Base-by-base conservation (phyloP, 2,888 invertebrate genomes). In the Dioctria rufipes region DNA sequence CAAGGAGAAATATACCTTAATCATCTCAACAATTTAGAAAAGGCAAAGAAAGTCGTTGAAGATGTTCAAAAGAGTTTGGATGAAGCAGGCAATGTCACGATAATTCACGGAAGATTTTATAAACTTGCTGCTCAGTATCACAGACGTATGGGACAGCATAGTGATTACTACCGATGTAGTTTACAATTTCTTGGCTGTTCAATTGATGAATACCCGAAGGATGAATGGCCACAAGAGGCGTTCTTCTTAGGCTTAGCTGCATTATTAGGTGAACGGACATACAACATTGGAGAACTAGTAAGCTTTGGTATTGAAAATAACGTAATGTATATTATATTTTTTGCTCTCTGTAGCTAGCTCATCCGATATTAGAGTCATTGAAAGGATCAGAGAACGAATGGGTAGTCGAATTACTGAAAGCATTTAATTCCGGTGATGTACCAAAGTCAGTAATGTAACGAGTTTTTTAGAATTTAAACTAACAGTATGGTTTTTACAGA, bases 271-370 rank as follows among this genome's bases (percentile, higher is more conserved):
- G 96, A 97, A 85, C 96, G 95, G 39, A 96, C 99, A 37, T 99
- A 98, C 88, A 99, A 99, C 88, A 93, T 99, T 84, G 99, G 98
- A 0, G 99, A 99, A 89, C 90, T 99, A 89, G 94, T 95, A 85
- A 88, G 42, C 40, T 42, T 5, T 39, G 3, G 9, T 13, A n/a
- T 13, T 13, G 46, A n/a, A 4, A 8, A 37, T 4, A 77, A 43
- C 2, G n/a, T 66, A n/a, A 51, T 58, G 42, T 25, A 13, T 46
- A 42, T 25, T 8, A 1, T 37, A 60, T 83, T 84, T 86, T 25
- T 25, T 79, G 80, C 80, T 82, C 85, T 87, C n/a, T 89, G 9
- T 63, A 95, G 94, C 90, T 99, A 66, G 98, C 98, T 0, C 99
- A 99, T 90, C 97, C 98, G 0, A 95, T 99, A 80, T 89, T 99